Evolutionary conservation across 2,888 invertebrate genomes (phyloP).

Genomic region (Brenthis daphne): DNA sequence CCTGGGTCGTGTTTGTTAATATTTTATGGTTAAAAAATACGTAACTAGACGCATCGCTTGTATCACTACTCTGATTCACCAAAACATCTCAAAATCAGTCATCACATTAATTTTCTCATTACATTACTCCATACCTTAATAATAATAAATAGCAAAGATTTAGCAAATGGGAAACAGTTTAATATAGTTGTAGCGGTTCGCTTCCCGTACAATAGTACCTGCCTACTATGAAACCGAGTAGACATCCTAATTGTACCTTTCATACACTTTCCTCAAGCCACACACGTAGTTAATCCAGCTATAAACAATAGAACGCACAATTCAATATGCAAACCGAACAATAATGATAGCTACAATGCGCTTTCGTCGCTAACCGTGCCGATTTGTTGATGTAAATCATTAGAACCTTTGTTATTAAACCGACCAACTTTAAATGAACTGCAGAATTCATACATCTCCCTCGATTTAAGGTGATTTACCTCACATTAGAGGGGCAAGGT

Average conservation of each 20-base stretch:
- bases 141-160: background rate
- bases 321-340: constrained; percentile 80
- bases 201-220: background rate
- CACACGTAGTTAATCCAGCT: constrained; percentile 67
- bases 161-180: constrained; percentile 34
- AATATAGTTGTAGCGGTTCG: constrained; percentile 35
- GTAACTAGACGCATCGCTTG: too few species aligned
- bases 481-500: constrained; percentile 41
- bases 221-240: constrained; percentile 11
- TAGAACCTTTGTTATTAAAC: constrained; percentile 70
- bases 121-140: too few species aligned
- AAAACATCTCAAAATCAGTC: too few species aligned
- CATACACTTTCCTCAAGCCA: constrained; percentile 48
- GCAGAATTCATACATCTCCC: constrained; percentile 45
- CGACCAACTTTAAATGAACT: constrained; percentile 55
- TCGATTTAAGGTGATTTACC: constrained; percentile 38
- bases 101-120: too few species aligned
- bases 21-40: too few species aligned
- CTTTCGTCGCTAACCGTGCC: constrained; percentile 78
- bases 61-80: too few species aligned
- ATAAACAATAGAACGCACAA: constrained; percentile 79
- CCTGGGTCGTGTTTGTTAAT: too few species aligned
- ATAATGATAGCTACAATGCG: constrained; percentile 77
- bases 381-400: constrained; percentile 75
- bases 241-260: constrained; percentile 33